Conservation (phyloP, 2,888 invertebrate genomes). For the Leptarthrus brevirostris region DNA sequence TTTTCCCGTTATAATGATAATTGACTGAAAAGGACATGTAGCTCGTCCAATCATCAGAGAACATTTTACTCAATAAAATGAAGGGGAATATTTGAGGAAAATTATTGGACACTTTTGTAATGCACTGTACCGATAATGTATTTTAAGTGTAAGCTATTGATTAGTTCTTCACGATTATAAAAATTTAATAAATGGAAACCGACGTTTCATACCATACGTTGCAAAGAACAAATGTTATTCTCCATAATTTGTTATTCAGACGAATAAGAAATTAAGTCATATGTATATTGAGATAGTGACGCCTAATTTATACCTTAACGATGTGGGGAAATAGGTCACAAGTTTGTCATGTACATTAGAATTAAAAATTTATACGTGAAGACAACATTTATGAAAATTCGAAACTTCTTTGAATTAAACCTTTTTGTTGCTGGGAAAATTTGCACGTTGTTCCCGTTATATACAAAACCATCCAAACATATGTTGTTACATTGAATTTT, state of each 20-base stretch:
- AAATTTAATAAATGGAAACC: constrained; percentile 7
- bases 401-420: no score
- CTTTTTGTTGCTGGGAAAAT: no score
- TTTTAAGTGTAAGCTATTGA: neutral
- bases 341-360: neutral
- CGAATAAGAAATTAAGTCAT: no score
- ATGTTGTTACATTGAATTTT: no score
- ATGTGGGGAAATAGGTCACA: constrained; percentile 36
- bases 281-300: no score
- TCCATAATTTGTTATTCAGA: constrained; percentile 1
- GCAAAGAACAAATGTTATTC: constrained; percentile 28
- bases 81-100: no score
- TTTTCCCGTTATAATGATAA: constrained; percentile 17
- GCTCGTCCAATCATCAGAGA: constrained; percentile 36
- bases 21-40: constrained; percentile 38
- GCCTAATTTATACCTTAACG: no score
- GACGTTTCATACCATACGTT: neutral
- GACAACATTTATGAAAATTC: no score
- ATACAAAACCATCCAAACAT: no score
- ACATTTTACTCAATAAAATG: constrained; percentile 27
- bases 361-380: no score
- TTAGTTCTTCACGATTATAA: constrained; percentile 21
- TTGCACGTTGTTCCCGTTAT: no score
- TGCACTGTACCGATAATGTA: constrained; percentile 7
- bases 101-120: constrained; percentile 32